Conservation (phyloP, 2,888 invertebrate species). For the Lagria hirta region DNA sequence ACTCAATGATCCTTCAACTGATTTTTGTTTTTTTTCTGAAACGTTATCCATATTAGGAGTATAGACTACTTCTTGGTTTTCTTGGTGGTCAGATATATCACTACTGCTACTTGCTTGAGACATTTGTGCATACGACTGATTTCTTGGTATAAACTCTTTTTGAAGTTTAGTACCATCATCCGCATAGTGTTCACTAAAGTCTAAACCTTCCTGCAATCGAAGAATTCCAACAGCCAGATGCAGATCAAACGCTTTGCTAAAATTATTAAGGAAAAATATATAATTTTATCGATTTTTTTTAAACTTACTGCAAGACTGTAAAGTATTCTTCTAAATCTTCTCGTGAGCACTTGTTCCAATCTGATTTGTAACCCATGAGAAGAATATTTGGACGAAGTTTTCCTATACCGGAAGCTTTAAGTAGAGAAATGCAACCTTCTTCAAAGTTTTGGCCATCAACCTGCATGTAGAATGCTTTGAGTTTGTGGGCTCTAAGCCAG, state of each 20-base stretch:
- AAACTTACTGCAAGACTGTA: conserved; percentile 89
- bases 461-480: conserved; percentile 89
- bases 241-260: conserved; percentile 89
- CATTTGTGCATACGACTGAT: conserved; percentile 64
- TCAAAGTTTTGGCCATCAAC: conserved; percentile 78
- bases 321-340: conserved; percentile 86
- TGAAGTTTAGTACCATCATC: conserved; percentile 51
- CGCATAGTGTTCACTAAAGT: conserved; percentile 67
- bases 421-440: conserved; percentile 78
- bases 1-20: conserved; percentile 45
- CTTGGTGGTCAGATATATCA: conserved; percentile 70
- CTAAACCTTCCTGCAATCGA: conserved; percentile 83
- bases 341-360: conserved; percentile 82
- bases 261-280: conserved; percentile 29
- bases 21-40: conserved; percentile 42
- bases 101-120: conserved; percentile 77
- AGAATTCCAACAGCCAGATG: conserved; percentile 91
- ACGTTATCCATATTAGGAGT: conserved; percentile 55
- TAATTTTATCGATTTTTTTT: not conserved
- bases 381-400: conserved; percentile 93
- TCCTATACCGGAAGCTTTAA: conserved; percentile 91
- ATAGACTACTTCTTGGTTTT: conserved; percentile 53
- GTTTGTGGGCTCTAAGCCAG: conserved; percentile 81
- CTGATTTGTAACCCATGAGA: conserved; percentile 90
- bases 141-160: conserved; percentile 55